Evolutionary conservation across 2,888 invertebrate genomes (phyloP), one percentile per base, ranked within the genome.

Genomic region (Drosophila prostipennis): DNA sequence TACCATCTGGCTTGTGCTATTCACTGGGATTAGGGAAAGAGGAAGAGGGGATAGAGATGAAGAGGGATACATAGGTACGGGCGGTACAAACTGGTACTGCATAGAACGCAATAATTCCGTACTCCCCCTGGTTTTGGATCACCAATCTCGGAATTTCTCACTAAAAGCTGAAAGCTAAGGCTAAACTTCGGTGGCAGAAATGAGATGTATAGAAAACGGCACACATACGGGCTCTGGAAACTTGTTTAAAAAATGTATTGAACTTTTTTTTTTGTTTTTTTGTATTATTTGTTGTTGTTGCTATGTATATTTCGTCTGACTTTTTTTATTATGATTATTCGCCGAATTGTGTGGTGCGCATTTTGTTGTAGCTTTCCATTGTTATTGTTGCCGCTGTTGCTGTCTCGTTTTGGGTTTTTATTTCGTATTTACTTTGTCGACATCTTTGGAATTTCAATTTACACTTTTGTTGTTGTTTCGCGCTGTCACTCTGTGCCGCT

Each of bases 371-470:
- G 68, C 71, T 76, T 76, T 80, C 80, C 72, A 87, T 60, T 64
- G 70, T 76, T 79, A 54, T 61, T 79, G 67, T 72, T 80, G 59
- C 36, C 19, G 65, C 45, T 39, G 65, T 74, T 14, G 65, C 45
- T 39, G 65, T 74, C 68, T 69, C 67, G 54, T 65, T 76, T 76
- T 72, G 72, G 65, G 56, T 68, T 78, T 71, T 71, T 65, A 54
- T 71, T 65, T 78, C 72, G 72, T 75, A 70, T 84, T 88, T 87
- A 76, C 79, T 80, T 87, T 79, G 82, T 87, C 88, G 89, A 90
- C 87, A 85, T 86, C 88, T 89, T 87, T 79, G 88, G 87, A 90
- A 90, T 90, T 90, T 89, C 82, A 90, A 89, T 88, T 88, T 87
- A 89, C 90, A 90, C 86, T 84, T 86, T 88, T 84, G 78, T 81